Base-by-base conservation (phyloP, 1,140 invertebrate genomes). In the Aphaenogaster ashmeadi region DNA sequence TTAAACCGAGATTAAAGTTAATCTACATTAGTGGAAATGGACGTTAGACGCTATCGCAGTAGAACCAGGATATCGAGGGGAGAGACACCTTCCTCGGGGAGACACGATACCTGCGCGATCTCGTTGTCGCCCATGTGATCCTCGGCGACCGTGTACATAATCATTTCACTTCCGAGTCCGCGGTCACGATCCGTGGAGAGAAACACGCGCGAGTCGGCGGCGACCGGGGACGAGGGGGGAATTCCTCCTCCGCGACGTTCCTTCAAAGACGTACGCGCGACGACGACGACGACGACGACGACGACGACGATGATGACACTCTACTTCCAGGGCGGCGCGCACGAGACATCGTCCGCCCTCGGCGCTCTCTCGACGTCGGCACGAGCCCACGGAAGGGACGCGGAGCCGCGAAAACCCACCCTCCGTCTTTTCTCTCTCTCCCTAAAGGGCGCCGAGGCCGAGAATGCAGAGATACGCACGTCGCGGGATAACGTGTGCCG, bases 81-180 rank as follows among this genome's bases (percentile, higher is more conserved):
- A 69, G n/a, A 64, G n/a, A 44, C 3, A 3, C 2, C 56, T 54
- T 13, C 33, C 36, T 38, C 62, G 18, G 18, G 15, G 21, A n/a
- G 7, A 67, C 0, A 41, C 0, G 21, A 67, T 94, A 96, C 95
- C 95, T 95, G 95, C 88, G 95, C 95, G 78, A 96, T 96, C 86
- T 96, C 95, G 69, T 93, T 96, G 81, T 95, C 95, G 50, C 93
- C 93, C 92, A 95, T 95, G 89, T 93, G 94, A 88, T 95, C 95
- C 38, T 95, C 95, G 6, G 95, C 94, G 5, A 95, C 94, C 3
- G 95, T 95, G 79, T 95, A 95, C 95, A 95, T 95, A 75, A 95
- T 95, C 94, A 95, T 95, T 84, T 89, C 92, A 89, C 27, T 78
- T 79, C 13, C 6, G 47, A 33, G 15, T 38, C 38, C 18, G 44